phyloP scores from a whole-genome alignment of 2,888 invertebrate species.

The Lithophane socia region DNA sequence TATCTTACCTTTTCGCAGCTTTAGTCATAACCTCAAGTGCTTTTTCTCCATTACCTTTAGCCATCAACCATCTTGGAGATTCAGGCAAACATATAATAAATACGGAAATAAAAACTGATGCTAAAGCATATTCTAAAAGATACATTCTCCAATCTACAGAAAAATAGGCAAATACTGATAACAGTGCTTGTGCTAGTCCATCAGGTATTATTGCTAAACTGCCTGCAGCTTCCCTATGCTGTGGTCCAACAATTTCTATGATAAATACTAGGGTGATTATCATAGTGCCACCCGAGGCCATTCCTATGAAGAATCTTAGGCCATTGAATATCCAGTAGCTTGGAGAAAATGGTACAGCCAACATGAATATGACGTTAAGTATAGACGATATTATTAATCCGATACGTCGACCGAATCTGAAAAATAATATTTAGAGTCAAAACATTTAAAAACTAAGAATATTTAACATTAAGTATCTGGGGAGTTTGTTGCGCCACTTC shows the following conservation, averaged over 20 bases:
- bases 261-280: constrained; percentile 86
- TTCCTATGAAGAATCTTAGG: constrained; percentile 92
- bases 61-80: constrained; percentile 79
- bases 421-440: constrained; percentile 10
- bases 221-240: constrained; percentile 82
- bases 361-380: constrained; percentile 92
- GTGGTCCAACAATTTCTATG: constrained; percentile 91
- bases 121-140: constrained; percentile 67
- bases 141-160: constrained; percentile 75
- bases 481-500: too few relatives aligned
- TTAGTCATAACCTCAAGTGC: constrained; percentile 70
- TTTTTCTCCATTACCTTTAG: constrained; percentile 72
- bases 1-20: constrained; percentile 72
- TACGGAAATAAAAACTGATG: constrained; percentile 68
- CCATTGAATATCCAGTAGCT: constrained; percentile 89
- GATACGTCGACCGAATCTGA: constrained; percentile 83
- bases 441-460: neutral
- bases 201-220: constrained; percentile 73
- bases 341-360: constrained; percentile 92
- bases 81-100: constrained; percentile 74
- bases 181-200: constrained; percentile 71
- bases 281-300: constrained; percentile 94
- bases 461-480: neutral
- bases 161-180: constrained; percentile 76
- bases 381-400: constrained; percentile 92